Conservation (phyloP, 2,888 invertebrate genomes). For the Meliscaeva auricollis region DNA sequence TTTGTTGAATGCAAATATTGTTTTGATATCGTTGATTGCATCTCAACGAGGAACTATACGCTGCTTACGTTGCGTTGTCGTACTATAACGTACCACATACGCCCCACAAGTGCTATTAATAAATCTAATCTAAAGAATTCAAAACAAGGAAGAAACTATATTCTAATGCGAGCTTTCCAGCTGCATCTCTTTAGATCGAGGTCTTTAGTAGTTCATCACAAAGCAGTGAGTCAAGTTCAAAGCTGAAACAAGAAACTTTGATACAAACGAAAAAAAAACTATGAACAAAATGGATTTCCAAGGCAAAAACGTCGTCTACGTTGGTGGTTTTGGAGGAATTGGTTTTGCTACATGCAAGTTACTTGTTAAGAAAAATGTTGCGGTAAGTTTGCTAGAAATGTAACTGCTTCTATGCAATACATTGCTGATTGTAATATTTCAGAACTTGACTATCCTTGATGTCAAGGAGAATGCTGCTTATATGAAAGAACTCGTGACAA, state of each 20-base stretch:
- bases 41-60: constrained; percentile 28
- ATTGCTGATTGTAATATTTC: neutral
- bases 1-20: constrained; percentile 39
- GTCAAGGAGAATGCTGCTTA: constrained; percentile 51
- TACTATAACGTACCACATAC: no score
- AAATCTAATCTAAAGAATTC: constrained; percentile 32
- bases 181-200: neutral
- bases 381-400: constrained; percentile 44
- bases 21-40: constrained; percentile 58
- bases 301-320: constrained; percentile 74
- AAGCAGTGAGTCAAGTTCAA: constrained; percentile 66
- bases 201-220: constrained; percentile 56
- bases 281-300: constrained; percentile 61
- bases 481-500: constrained; percentile 44
- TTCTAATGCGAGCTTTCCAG: constrained; percentile 49
- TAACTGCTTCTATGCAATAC: neutral
- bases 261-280: neutral
- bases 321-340: constrained; percentile 77
- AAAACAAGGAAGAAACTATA: constrained; percentile 8
- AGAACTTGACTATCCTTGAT: constrained; percentile 75
- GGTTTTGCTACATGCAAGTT: constrained; percentile 73
- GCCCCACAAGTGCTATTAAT: constrained; percentile 34
- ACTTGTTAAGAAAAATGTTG: constrained; percentile 66
- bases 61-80: no score
- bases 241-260: constrained; percentile 13